Percentiles rank a stretch among this genome's conserved stretches.
Evolutionary conservation across 2,113 vertebrate species (phyloP).

Genomic region (Stigmatopora nigra): DNA sequence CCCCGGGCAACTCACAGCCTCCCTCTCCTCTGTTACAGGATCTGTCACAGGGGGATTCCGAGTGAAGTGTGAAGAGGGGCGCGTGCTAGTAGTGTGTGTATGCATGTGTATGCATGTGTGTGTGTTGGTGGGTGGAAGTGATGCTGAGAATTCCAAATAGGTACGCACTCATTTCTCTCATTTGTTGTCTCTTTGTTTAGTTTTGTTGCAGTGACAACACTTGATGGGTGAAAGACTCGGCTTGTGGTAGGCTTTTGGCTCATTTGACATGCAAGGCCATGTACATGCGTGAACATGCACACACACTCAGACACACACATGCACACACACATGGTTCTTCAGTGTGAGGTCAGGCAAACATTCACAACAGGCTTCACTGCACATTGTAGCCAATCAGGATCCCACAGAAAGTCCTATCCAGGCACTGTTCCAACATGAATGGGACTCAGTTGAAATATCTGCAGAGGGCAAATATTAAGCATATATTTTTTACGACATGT

Average conservation of each 20-base stretch:
- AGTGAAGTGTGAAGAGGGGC: conserved; percentile 68
- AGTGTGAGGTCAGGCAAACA: background rate
- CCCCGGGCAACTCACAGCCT: conserved; percentile 70
- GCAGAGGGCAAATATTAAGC: background rate
- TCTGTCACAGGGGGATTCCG: conserved; percentile 65
- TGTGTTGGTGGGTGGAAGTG: conserved; percentile 36
- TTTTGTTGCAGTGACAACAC: conserved; percentile 42
- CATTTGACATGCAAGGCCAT: conserved; percentile 20
- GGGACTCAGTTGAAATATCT: background rate
- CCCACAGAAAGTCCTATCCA: background rate
- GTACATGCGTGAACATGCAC: background rate
- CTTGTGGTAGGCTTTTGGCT: conserved; percentile 31
- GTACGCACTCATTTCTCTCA: conserved; percentile 47
- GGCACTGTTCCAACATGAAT: background rate
- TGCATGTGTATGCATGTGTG: background rate
- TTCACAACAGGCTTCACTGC: background rate
- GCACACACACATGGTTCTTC: background rate
- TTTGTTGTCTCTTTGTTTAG: conserved; percentile 55
- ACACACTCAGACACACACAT: background rate
- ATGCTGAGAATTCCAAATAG: conserved; percentile 62
- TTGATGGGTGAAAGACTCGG: conserved; percentile 27
- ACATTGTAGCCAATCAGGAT: background rate
- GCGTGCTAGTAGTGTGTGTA: background rate
- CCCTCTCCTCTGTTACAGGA: conserved; percentile 69
- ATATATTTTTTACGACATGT: background rate